Evolutionary conservation across 2,113 vertebrate genomes (phyloP), one percentile per base, ranked within the genome.

Genomic region (Cheilinus undulatus): DNA sequence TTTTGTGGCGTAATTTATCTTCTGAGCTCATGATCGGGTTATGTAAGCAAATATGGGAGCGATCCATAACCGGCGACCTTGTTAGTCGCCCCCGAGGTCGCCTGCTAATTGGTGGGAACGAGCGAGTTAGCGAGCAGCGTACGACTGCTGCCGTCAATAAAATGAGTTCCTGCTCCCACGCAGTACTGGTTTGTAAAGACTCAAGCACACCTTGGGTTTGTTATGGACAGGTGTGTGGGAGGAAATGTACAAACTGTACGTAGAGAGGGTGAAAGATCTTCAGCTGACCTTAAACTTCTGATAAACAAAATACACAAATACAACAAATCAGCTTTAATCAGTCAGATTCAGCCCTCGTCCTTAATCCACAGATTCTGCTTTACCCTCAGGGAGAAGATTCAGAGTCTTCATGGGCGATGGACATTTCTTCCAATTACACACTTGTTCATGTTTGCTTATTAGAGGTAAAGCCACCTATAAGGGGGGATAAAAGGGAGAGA

Each of bases 1-100:
- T 38, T 76, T 83, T 83, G 79, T 43, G 45, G 24, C 0, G 22
- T 76, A 58, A 80, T 88, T 85, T 20, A 68, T 88, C 86, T 75
- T 67, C 73, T 46, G 64, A 66, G 63, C 76, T 85, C 73, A 73
- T 72, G 83, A 85, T 78, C 40, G 27, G 67, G 59, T 76, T 69
- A 63, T 69, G 67, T 65, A 73, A 78, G 80, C 63, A 77, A 83
- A 82, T 72, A 68, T 58, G 58, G 51, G 64, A 73, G 59, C 57
- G 22, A 85, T 85, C 80, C 70, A 78, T 85, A 64, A 69, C 50
- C 1, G 11, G 4, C 22, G 59, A 77, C 83, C 80, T 88, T 76
- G 80, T 60, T 52, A 73, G 76, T 42, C 22, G n/a, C n/a, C 38
- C 54, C 40, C 3, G 45, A 78, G 83, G 83, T 83, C 74, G 13